Base-by-base conservation (phyloP, 1,140 invertebrate genomes). In the Zaprionus lachaisei region DNA sequence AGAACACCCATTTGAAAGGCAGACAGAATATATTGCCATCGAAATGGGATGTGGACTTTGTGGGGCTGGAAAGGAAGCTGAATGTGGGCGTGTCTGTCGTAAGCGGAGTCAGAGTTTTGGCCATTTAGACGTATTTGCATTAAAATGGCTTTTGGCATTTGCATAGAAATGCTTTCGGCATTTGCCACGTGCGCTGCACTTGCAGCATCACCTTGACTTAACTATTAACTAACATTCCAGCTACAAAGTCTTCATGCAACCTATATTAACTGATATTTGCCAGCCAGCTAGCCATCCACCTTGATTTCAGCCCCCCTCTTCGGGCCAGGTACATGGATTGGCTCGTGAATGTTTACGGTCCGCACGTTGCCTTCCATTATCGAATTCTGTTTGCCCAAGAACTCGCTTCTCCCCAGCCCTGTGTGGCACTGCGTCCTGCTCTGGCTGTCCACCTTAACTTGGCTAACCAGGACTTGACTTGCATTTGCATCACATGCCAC, bases 101-200 rank as follows among this genome's bases (percentile, higher is more conserved):
- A 5, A 38, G 14, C 14, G 14, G 47, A 11, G 20, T 34, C 17
- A 44, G 68, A 58, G 26, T 26, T 57, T 60, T 79, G 72, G 72
- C 80, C 83, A 78, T 78, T 86, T 83, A 81, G 83, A 81, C 61
- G 58, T 67, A 89, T 87, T 89, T 87, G 78, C 83, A 89, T 76
- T 84, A 74, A 81, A 89, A 79, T 83, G 81, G 75, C 84, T 75
- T 77, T 79, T 72, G 81, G 72, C 57, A 87, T 89, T 87, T 87
- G 81, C 84, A 81, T 87, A 71, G 74, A 71, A 65, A 73, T 62
- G 73, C 73, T 72, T 74, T 73, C 61, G 79, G 66, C 61, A 63
- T 54, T 77, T 62, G 80, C 77, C 77, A 80, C 72, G 83, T 83
- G 83, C 49, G 55, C 55, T 68, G 81, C 81, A 83, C 28, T 70